Base-by-base conservation (phyloP, 30 jellyfish, hydroid and myxozoan genomes). In the Phacellophora camtschatica region DNA sequence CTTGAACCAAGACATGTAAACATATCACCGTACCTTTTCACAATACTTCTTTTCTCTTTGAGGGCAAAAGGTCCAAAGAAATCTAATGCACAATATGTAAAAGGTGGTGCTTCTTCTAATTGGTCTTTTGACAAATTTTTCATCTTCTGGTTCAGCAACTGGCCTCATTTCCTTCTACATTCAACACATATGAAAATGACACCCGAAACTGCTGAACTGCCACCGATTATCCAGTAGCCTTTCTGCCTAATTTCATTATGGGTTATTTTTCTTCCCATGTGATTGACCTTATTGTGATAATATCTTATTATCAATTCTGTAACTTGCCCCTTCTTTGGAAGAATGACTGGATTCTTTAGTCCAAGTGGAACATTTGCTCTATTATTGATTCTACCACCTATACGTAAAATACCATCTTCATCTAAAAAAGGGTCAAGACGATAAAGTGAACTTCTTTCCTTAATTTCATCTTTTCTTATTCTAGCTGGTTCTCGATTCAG, bases 71-170 rank as follows among this genome's bases (percentile, higher is more conserved):
- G 84, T 28, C 90, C 90, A 63, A 78, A 77, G 35, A 19, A 61
- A 85, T 77, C 89, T 29, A 77, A 31, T 15, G 86, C 89, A 28
- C 63, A 25, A 33, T 39, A 77, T 15, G 84, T 77, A 71, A 77
- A 77, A 22, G 89, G 84, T 29, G 89, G 89, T 35, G 48, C 32
- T 18, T 55, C 32, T 54, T 72, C 58, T 19, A 72, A 5, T 30
- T 74, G 35, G 24, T 78, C 90, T 36, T 42, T 36, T 11, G 90
- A 85, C 51, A 9, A 78, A 67, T 39, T 54, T 77, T n/a, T n/a
- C n/a, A n/a, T n/a, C n/a, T n/a, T n/a, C n/a, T n/a, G n/a, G n/a
- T n/a, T n/a, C n/a, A n/a, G n/a, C n/a, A n/a, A n/a, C n/a, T n/a
- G n/a, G n/a, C n/a, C n/a, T n/a, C n/a, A n/a, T n/a, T n/a, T n/a